Evolutionary conservation across 2,113 vertebrate species (phyloP), one percentile per base, ranked within the genome.

Genomic region (Nasalis larvatus): DNA sequence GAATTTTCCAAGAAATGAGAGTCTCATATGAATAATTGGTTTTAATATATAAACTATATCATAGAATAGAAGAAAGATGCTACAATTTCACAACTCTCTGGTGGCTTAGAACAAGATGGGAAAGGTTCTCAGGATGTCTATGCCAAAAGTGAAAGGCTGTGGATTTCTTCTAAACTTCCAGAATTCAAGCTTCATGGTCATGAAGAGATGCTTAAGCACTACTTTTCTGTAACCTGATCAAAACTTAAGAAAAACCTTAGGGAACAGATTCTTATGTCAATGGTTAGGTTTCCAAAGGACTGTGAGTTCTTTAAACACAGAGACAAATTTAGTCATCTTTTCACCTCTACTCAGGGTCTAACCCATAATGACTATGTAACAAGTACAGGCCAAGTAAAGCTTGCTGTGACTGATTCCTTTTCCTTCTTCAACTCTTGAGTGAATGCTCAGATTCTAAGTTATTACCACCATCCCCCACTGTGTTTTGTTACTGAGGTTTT

Each of bases 101-200:
- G 21, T n/a, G 49, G 42, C 21, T 49, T 35, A 8, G 6, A n/a
- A 42, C 20, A 21, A 80, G 5, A 4, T 13, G 16, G 37, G 37
- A 17, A 25, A 92, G 14, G n/a, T 45, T 78, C 32, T 35, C 32
- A 40, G 54, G 74, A 23, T 18, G 32, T 21, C 30, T 66, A 18
- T 35, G 30, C 60, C 30, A 4, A 25, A 21, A 68, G 11, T 1
- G 8, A 87, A 60, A 66, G 8, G 4, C 32, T 42, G 18, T 5
- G 0, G 4, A 17, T 8, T 9, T 14, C 30, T 73, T 35, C 56
- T n/a, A 9, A 14, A 45, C 13, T 8, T 30, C 13, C 14, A 2
- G 23, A 73, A 25, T 37, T 52, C n/a, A 18, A 23, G 35, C 30
- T 16, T 35, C 37, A 20, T 8, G 30, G 14, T 25, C 42, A 35